phyloP scores from a whole-genome alignment of 2,888 invertebrate genomes.

The Trichogramma dendrolimi region DNA sequence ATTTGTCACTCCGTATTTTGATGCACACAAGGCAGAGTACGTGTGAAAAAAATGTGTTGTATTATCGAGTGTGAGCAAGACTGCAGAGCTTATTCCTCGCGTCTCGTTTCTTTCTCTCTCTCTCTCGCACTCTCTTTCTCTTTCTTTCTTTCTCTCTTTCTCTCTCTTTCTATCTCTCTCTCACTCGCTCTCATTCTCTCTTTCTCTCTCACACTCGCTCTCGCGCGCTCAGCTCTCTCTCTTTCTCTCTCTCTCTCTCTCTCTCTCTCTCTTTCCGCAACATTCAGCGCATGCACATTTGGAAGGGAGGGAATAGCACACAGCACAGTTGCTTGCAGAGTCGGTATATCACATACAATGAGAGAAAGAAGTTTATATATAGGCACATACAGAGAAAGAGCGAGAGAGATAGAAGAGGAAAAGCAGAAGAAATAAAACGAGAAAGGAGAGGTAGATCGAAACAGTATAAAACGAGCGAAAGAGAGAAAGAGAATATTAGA shows the following conservation, averaged over 20 bases:
- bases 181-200: constrained; percentile 2
- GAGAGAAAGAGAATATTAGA: too few species aligned
- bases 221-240: neutral
- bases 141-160: neutral
- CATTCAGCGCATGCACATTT: neutral
- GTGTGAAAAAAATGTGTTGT: too few species aligned
- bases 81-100: constrained; percentile 18
- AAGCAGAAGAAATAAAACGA: too few species aligned
- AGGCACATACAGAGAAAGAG: too few species aligned
- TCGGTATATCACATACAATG: too few species aligned
- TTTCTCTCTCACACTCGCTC: constrained; percentile 4
- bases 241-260: neutral
- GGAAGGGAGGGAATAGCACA: neutral
- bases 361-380: too few species aligned
- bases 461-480: too few species aligned
- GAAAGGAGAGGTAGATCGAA: too few species aligned
- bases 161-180: neutral
- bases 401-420: too few species aligned
- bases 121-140: constrained; percentile 5
- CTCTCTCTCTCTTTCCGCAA: constrained; percentile 10
- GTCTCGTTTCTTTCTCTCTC: constrained; percentile 15
- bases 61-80: neutral
- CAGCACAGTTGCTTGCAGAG: neutral
- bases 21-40: too few species aligned
- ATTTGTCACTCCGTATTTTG: neutral